Evolutionary conservation across 2,888 invertebrate species (phyloP).

Genomic region (Pimpla rufipes): DNA sequence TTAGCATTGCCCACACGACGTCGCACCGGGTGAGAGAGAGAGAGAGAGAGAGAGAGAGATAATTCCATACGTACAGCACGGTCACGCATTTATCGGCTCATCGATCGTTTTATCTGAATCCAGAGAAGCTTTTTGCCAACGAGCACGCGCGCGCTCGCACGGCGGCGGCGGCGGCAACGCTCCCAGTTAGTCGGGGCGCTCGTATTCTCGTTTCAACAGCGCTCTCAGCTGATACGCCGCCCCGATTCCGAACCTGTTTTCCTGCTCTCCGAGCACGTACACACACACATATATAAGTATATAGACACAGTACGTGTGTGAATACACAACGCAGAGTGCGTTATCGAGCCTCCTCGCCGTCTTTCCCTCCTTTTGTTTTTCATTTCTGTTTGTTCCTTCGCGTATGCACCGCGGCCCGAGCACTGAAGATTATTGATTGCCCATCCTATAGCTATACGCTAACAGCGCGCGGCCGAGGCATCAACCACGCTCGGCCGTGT

Average conservation of each 20-base stretch:
- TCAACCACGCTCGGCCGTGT: slow-evolving; percentile 10
- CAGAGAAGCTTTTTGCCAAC: slow-evolving; percentile 11
- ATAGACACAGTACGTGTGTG: not conserved
- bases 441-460: slow-evolving; percentile 7
- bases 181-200: slow-evolving; percentile 7
- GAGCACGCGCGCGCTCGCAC: too few species aligned
- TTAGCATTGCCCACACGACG: slow-evolving; percentile 7
- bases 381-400: slow-evolving; percentile 14
- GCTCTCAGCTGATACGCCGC: slow-evolving; percentile 49
- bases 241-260: slow-evolving; percentile 58
- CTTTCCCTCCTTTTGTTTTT: not conserved
- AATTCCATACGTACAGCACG: not conserved
- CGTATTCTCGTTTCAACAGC: slow-evolving; percentile 30
- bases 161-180: slow-evolving; percentile 25
- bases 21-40: too few species aligned
- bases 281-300: not conserved
- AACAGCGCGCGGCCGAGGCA: not conserved
- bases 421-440: slow-evolving; percentile 54
- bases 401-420: slow-evolving; percentile 5
- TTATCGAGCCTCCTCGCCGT: slow-evolving; percentile 47
- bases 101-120: slow-evolving; percentile 48
- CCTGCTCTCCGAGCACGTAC: slow-evolving; percentile 43
- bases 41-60: too few species aligned
- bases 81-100: slow-evolving; percentile 32
- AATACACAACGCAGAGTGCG: slow-evolving; percentile 10